Evolutionary conservation across 2,888 invertebrate genomes (phyloP).

Genomic region (Nineta flava): DNA sequence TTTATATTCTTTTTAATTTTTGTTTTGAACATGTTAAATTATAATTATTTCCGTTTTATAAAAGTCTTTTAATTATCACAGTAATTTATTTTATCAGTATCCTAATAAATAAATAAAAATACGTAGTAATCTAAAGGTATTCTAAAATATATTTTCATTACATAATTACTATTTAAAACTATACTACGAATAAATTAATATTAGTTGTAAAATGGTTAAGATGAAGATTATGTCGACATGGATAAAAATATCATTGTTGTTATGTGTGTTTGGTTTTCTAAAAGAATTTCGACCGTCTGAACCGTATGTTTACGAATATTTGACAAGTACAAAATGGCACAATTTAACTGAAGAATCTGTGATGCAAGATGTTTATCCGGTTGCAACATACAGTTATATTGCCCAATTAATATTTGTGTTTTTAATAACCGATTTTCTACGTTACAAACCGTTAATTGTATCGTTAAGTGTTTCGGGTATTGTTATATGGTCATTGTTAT

Average conservation of each 20-base stretch:
- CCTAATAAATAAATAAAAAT: too few species aligned
- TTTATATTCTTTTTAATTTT: too few species aligned
- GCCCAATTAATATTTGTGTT: constrained; percentile 59
- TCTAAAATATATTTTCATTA: too few species aligned
- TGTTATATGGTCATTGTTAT: constrained; percentile 52
- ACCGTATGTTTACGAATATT: constrained; percentile 66
- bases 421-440: constrained; percentile 63
- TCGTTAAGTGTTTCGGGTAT: constrained; percentile 60
- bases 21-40: too few species aligned
- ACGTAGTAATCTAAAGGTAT: too few species aligned
- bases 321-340: constrained; percentile 52
- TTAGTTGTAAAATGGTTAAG: neutral
- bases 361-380: constrained; percentile 68
- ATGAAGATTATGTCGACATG: constrained; percentile 37
- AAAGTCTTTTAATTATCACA: too few species aligned
- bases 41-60: too few species aligned
- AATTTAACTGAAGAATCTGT: constrained; percentile 57
- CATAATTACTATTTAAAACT: too few species aligned
- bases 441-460: constrained; percentile 79
- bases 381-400: constrained; percentile 73
- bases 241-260: constrained; percentile 50
- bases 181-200: too few species aligned
- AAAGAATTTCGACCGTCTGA: constrained; percentile 79
- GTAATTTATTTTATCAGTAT: too few species aligned
- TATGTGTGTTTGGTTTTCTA: constrained; percentile 66